Base-by-base conservation (phyloP, 2,888 invertebrate species). In the Willowsia nigromaculata region DNA sequence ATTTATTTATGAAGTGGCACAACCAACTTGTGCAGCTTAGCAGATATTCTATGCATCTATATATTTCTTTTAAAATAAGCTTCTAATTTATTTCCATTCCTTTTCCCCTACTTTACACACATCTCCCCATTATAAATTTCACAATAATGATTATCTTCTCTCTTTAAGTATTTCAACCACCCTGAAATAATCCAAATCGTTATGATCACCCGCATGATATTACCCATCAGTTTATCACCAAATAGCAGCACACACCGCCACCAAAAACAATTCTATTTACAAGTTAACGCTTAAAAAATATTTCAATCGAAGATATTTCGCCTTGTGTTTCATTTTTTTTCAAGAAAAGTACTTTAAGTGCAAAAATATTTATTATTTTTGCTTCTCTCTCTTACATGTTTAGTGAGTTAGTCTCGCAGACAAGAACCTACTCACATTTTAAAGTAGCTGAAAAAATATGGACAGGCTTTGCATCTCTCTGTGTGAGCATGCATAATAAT, bases 1-100 rank as follows among this genome's bases (percentile, higher is more conserved):
- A 68, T 86, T 86, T 85, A 85, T 85, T 85, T 85, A 85, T 85
- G 50, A 53, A 53, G 76, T 76, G 76, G 50, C 76, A 50, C 50
- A 76, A 27, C 22, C 74, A 74, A 27, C 74, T 71, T 71, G 40
- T 25, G 30, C 40, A 71, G 68, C 68, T 71, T n/a, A 76, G 2
- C 50, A 33, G 76, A 30, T 50, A n/a, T n/a, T n/a, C n/a, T n/a
- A n/a, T n/a, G n/a, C n/a, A n/a, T n/a, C n/a, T n/a, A n/a, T n/a
- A n/a, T n/a, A n/a, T n/a, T 76, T 76, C 53, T 30, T 30, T 6
- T n/a, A 50, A 50, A 50, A 76, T 76, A 40, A 22, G 11, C 76
- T 53, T 33, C 4, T 71, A 43, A 71, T 71, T 76, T 76, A 76
- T 76, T 50, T 50, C 30, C 76, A 43, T 50, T 50, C 33, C 7